phyloP scores from a whole-genome alignment of 2,888 invertebrate species.

The Drosophila barbarae region DNA sequence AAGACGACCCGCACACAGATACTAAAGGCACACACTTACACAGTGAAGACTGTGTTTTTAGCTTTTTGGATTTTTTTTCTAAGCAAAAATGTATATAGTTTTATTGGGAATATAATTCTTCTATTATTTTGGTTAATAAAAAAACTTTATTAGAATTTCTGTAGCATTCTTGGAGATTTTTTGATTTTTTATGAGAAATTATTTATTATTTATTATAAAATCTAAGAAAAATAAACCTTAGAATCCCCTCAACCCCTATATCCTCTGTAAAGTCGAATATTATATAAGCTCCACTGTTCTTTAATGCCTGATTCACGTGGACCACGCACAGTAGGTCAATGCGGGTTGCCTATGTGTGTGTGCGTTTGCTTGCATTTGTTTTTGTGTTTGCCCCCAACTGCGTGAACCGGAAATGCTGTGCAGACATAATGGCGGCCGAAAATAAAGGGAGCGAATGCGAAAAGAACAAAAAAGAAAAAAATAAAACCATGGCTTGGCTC shows the following conservation, averaged over 20 bases:
- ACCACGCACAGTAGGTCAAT: constrained; percentile 51
- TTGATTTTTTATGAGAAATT: no score
- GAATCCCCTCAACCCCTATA: no score
- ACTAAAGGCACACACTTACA: background rate
- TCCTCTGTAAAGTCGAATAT: background rate
- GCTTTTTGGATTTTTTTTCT: background rate
- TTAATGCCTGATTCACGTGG: constrained; percentile 29
- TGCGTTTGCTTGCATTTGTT: constrained; percentile 16
- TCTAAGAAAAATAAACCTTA: no score
- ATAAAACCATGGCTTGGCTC: constrained; percentile 13
- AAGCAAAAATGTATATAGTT: background rate
- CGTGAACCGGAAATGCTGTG: constrained; percentile 49
- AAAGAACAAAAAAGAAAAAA: constrained; percentile 2
- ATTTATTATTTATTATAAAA: no score
- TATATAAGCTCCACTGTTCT: background rate
- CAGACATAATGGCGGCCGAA: constrained; percentile 53
- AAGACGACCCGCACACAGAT: constrained; percentile 15
- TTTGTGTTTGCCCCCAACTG: constrained; percentile 26
- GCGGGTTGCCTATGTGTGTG: constrained; percentile 15
- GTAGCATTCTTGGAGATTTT: no score
- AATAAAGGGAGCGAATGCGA: constrained; percentile 21
- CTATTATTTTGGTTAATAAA: no score
- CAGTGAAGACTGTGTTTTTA: background rate
- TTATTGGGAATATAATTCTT: background rate
- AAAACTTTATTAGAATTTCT: no score